phyloP scores from a whole-genome alignment of 2,888 invertebrate species.

The Pachycephus smyrnensis region DNA sequence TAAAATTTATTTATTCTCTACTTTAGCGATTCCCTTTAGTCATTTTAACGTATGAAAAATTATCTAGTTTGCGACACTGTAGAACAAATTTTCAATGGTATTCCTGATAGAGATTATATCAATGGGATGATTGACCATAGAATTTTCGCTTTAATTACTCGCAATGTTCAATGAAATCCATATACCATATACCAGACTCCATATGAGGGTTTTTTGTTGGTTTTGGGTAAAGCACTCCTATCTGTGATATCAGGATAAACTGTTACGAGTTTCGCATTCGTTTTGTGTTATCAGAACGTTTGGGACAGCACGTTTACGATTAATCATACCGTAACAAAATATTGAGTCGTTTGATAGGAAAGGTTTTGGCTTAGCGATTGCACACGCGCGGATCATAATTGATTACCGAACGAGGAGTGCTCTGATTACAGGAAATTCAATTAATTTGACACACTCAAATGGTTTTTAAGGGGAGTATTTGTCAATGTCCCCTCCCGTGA shows the following conservation, averaged over 20 bases:
- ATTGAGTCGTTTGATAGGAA: neutral
- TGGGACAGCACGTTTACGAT: neutral
- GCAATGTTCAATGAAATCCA: no score
- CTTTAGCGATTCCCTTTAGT: neutral
- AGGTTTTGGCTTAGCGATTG: neutral
- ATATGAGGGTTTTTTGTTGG: neutral
- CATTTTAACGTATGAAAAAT: neutral
- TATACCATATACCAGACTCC: neutral
- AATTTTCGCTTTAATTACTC: neutral
- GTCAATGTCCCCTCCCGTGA: neutral
- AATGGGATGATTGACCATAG: neutral
- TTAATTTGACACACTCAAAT: slow-evolving; percentile 4
- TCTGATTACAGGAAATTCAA: neutral
- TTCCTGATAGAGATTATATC: neutral
- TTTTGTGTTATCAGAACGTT: neutral
- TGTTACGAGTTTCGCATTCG: neutral
- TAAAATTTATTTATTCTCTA: neutral
- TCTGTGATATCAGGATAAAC: neutral
- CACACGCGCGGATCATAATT: neutral
- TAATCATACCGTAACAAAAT: neutral
- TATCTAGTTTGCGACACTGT: neutral
- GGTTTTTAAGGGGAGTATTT: neutral
- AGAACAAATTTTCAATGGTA: neutral
- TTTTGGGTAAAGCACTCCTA: neutral
- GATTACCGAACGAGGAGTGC: neutral